These are phyloP conservation scores for Troglohyphantes excavatus DNA, from an alignment of 2,888 invertebrate genomes.

Conservation along the genomic window DNA sequence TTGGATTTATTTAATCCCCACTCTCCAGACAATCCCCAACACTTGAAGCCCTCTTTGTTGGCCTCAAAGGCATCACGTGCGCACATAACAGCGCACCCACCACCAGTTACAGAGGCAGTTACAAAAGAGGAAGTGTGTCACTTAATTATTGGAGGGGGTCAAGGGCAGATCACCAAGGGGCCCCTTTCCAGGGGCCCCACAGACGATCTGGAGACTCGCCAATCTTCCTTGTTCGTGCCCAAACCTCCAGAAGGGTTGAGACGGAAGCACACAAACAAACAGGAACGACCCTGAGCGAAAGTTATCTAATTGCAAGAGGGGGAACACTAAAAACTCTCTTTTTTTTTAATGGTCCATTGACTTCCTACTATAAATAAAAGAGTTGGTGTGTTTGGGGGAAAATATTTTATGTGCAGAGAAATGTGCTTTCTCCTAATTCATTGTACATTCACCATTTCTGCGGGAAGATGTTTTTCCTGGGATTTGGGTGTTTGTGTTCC, in stretches of 20 bases:
- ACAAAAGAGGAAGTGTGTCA: constrained; percentile 51
- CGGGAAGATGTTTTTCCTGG: too few relatives aligned
- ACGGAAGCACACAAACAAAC: background rate
- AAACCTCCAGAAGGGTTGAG: background rate
- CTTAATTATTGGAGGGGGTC: constrained; percentile 49
- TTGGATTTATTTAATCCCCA: too few relatives aligned
- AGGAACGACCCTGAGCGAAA: constrained; percentile 29
- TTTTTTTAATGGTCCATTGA: background rate
- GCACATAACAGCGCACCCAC: background rate
- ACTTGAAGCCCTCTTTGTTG: too few relatives aligned
- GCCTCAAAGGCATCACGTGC: background rate
- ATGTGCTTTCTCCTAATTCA: too few relatives aligned
- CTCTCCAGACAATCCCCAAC: too few relatives aligned
- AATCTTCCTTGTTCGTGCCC: background rate
- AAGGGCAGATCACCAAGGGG: constrained; percentile 47
- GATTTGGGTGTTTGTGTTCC: too few relatives aligned
- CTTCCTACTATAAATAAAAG: constrained; percentile 28
- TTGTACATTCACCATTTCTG: too few relatives aligned
- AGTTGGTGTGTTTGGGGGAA: too few relatives aligned
- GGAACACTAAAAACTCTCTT: too few relatives aligned
- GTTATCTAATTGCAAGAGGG: constrained; percentile 35
- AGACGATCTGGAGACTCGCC: constrained; percentile 31
- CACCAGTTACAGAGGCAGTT: background rate
- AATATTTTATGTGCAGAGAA: too few relatives aligned
- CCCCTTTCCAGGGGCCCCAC: constrained; percentile 31